Percentiles rank a stretch among this genome's conserved stretches.
These are phyloP conservation scores for Leucoraja erinaceus DNA, from an alignment of 2,113 vertebrate species.

Conservation along the genomic window DNA sequence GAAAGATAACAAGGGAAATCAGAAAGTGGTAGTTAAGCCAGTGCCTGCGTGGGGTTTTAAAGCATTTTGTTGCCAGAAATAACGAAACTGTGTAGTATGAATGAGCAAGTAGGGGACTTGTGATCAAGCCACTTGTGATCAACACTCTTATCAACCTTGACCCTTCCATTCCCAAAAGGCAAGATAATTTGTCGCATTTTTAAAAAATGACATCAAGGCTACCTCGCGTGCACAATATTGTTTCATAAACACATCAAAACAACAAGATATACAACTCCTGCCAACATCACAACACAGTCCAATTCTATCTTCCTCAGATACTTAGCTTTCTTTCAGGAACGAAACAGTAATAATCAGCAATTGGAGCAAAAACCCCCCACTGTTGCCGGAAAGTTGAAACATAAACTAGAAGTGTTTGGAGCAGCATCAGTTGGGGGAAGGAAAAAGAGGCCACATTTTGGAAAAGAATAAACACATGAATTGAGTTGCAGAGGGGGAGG, in stretches of 20 bases:
- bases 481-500: too few species aligned
- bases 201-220: not conserved
- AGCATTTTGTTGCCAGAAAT: not conserved
- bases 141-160: not conserved
- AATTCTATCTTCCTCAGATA: not conserved
- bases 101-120: not conserved
- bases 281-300: not conserved
- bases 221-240: not conserved
- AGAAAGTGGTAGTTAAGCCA: conserved; percentile 20
- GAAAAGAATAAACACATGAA: too few species aligned
- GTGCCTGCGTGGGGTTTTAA: not conserved
- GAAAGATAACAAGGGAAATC: not conserved
- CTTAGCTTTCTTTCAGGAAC: not conserved
- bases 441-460: too few species aligned
- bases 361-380: too few species aligned
- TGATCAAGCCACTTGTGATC: not conserved
- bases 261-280: not conserved
- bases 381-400: too few species aligned
- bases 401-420: too few species aligned
- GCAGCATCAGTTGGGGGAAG: too few species aligned
- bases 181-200: not conserved
- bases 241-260: not conserved
- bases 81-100: not conserved
- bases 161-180: not conserved
- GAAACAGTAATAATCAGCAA: not conserved